Base-by-base conservation (phyloP, 2,888 invertebrate species). In the Cephus pulcher region DNA sequence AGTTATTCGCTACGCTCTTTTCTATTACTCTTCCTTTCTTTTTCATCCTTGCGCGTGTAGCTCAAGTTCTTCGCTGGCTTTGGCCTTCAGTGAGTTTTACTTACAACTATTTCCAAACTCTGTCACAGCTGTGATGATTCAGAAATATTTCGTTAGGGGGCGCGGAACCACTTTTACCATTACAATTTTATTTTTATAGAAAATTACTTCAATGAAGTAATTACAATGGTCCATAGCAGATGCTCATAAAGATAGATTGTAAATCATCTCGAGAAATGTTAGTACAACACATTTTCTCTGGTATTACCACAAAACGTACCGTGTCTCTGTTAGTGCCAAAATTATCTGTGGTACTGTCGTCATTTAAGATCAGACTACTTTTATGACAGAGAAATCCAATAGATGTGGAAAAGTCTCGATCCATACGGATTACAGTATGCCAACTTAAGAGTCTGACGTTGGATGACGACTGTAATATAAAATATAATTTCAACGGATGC, bases 1-100 rank as follows among this genome's bases (percentile, higher is more conserved):
- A 88, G 82, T 85, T 89, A 85, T 83, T 84, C 82, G 84, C 80
- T 78, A 78, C 9, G 56, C 9, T 56, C 56, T 56, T 23, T 56
- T 56, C 23, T 23, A 56, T 56, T 56, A 56, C 23, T 56, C 56
- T 23, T 56, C 9, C 23, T 56, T 23, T 23, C 56, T 56, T 23
- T 15, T 56, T 56, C 56, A 9, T 56, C 2, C 2, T 9, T 23
- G 56, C 9, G 56, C 23, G 0, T 23, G 1, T 23, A 56, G 23
- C 56, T 56, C 9, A 23, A 56, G 56, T 9, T 56, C 9, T 56
- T 56, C 2, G 23, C 23, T 56, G 9, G 15, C 23, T 56, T 56
- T 9, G 23, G 2, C 1, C 2, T 40, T 56, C 2, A 9, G 9
- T 2, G 9, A 56, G 23, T 23, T 23, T 56, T 56, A 56, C 15